Percentiles rank a stretch among this genome's conserved stretches.
Conservation (phyloP, 2,113 vertebrate species). For the Equus quagga region DNA sequence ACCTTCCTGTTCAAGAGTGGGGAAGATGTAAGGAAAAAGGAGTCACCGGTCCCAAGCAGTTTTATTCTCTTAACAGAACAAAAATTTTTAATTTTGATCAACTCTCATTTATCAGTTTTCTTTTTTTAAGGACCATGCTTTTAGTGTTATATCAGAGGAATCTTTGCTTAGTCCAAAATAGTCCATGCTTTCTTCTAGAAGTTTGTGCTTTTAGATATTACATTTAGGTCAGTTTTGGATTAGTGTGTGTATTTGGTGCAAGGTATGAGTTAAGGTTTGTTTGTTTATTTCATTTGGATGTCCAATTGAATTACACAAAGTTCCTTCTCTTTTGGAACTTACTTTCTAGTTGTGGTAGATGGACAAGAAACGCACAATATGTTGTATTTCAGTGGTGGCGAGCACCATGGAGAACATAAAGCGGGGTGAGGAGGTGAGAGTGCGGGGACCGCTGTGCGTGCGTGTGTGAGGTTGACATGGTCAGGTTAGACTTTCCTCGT, state of each 20-base stretch:
- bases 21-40: neutral
- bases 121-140: neutral
- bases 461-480: neutral
- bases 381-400: neutral
- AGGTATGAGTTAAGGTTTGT: neutral
- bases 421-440: neutral
- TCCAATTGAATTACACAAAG: neutral
- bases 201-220: neutral
- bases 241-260: neutral
- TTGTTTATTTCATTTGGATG: neutral
- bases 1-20: neutral
- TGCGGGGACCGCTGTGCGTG: neutral
- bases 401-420: neutral
- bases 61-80: neutral
- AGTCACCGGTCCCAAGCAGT: neutral
- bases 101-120: neutral
- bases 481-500: neutral
- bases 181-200: neutral
- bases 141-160: neutral
- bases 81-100: neutral
- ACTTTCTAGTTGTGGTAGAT: neutral
- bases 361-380: neutral
- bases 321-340: neutral
- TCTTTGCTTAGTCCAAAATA: neutral
- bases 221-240: neutral